Evolutionary conservation across 2,797 vertebrate species (phyloP), one percentile per base, ranked within the genome.

Genomic region (Lemur catta): DNA sequence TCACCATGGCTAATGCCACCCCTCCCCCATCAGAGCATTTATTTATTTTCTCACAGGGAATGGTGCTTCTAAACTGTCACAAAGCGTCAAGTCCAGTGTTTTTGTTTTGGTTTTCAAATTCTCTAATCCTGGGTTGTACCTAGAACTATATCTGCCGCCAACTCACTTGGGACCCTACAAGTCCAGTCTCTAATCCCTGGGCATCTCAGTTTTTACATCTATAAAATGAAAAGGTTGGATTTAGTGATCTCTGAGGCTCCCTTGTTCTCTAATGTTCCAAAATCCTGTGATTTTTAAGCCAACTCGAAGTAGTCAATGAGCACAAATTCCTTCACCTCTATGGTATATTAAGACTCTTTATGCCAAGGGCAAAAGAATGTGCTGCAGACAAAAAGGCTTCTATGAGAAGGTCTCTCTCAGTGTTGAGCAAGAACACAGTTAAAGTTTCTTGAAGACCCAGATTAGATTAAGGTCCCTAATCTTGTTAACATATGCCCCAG

Each of bases 391-490:
- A 55, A 95, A 95, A 75, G 26, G 20, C 69, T 86, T 96, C 63
- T 91, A 10, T 65, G 75, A 94, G 41, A 30, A 8, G 38, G 20
- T 75, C 82, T 80, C 82, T 80, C 69, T 84, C 35, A 65, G 85
- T 74, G 75, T 41, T 81, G 61, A 93, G 30, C 52, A 87, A 84
- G 43, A 33, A 90, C 46, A 97, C 61, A 67, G 61, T 50, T 59
- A 93, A 55, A 91, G 74, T 82, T 96, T 91, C 74, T 87, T 79
- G 81, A 95, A 38, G 76, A 93, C 50, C 33, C 82, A 89, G 94
- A 90, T 95, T 85, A 95, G 90, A 87, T 96, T 93, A 88, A 92
- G 67, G 78, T 65, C 48, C 35, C 43, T 93, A 93, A 96, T 94
- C 90, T 76, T 92, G 57, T 97, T 94, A 96, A 96, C 50, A 84